These are phyloP conservation scores for Acipenser ruthenus DNA, from an alignment of 2,797 vertebrate species.

Conservation along the genomic window DNA sequence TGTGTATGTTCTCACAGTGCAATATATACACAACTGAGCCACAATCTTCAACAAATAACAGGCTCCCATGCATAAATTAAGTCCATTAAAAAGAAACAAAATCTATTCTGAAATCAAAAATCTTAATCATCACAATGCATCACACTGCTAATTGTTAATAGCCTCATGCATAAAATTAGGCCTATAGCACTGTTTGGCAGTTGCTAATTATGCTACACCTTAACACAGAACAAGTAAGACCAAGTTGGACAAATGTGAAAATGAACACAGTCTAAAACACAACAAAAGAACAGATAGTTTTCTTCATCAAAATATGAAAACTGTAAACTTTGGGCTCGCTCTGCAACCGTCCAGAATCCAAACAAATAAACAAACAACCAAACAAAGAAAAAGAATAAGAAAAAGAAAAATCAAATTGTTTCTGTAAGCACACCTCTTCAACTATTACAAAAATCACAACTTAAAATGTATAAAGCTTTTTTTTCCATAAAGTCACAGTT, in stretches of 20 bases:
- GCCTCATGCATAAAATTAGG: conserved; percentile 80
- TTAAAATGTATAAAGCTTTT: conserved; percentile 86
- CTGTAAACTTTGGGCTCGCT: conserved; percentile 74
- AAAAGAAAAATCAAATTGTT: conserved; percentile 46
- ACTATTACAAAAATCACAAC: conserved; percentile 85
- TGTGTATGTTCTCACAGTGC: conserved; percentile 38
- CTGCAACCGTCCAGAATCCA: conserved; percentile 64
- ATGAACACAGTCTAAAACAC: conserved; percentile 50
- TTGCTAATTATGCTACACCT: conserved; percentile 65
- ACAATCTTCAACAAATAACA: conserved; percentile 42
- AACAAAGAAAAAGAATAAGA: conserved; percentile 38
- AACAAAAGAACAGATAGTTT: conserved; percentile 62
- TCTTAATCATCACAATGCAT: conserved; percentile 73
- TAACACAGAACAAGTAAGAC: conserved; percentile 63
- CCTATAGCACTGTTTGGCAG: conserved; percentile 64
- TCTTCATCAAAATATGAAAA: conserved; percentile 69
- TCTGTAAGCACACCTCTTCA: conserved; percentile 76
- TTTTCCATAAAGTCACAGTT: conserved; percentile 82
- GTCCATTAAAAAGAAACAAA: conserved; percentile 41
- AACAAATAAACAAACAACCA: conserved; percentile 48
- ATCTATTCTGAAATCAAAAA: conserved; percentile 43
- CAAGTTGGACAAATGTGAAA: conserved; percentile 60
- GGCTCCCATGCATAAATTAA: conserved; percentile 63
- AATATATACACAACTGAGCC: conserved; percentile 50
- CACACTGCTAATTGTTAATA: conserved; percentile 72